A percentile compares a stretch with the other conserved stretches of the same genome.
phyloP scores from a whole-genome alignment of 2,888 invertebrate species.

The Busseola fusca region DNA sequence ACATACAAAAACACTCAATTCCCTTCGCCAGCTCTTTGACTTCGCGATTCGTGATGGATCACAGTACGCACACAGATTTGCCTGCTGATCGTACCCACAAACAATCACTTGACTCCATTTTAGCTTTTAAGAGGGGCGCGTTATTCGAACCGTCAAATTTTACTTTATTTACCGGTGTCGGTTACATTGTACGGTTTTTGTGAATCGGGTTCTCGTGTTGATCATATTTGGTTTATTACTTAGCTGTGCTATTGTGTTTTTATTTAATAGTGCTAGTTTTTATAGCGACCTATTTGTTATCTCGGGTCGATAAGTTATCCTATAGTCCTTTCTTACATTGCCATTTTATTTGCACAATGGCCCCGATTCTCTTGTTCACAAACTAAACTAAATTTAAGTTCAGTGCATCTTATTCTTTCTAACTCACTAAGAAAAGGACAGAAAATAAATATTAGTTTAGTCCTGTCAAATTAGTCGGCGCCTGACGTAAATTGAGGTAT shows the following conservation, averaged over 20 bases:
- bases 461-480: no score
- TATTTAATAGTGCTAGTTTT: neutral
- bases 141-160: slow-evolving; percentile 77
- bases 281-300: no score
- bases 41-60: slow-evolving; percentile 79
- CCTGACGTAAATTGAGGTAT: no score
- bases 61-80: slow-evolving; percentile 83
- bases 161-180: slow-evolving; percentile 66
- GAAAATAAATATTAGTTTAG: no score
- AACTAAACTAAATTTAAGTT: no score
- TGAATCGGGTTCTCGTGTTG: slow-evolving; percentile 17
- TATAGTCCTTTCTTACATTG: no score
- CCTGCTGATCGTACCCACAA: slow-evolving; percentile 71
- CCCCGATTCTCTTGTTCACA: no score
- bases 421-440: no score
- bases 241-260: neutral
- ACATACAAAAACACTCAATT: no score
- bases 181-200: slow-evolving; percentile 65
- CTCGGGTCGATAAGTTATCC: no score
- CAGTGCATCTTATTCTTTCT: no score
- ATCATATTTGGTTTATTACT: slow-evolving; percentile 23
- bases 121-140: slow-evolving; percentile 82
- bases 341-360: no score
- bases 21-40: slow-evolving; percentile 54
- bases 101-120: slow-evolving; percentile 83